Conservation (phyloP, 2,888 invertebrate genomes). For the Eupithecia vulgata region DNA sequence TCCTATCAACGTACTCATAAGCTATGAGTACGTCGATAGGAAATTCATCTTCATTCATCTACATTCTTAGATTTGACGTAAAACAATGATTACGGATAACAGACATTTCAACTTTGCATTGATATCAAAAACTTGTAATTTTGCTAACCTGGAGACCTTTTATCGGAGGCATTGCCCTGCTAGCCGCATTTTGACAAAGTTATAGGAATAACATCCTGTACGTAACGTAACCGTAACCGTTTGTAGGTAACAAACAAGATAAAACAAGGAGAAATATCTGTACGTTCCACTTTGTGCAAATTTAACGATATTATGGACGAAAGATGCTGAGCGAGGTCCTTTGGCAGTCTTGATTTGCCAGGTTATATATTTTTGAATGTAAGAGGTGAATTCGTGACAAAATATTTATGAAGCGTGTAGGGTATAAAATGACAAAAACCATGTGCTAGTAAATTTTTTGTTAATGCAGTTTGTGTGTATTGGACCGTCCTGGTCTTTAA, state of each 20-base stretch:
- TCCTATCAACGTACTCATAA: too few relatives aligned
- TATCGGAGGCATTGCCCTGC: constrained; percentile 15
- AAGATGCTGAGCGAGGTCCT: background rate
- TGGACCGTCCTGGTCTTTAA: background rate
- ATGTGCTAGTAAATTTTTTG: background rate
- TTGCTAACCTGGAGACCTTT: constrained; percentile 14
- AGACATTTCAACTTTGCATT: background rate
- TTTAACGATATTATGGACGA: constrained; percentile 15
- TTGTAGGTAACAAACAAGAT: constrained; percentile 4
- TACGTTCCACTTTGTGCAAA: constrained; percentile 10
- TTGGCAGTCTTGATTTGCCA: background rate
- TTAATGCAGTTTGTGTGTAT: background rate
- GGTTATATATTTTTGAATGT: background rate
- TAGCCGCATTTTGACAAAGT: constrained; percentile 22
- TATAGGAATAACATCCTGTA: constrained; percentile 21
- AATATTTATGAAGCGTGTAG: background rate
- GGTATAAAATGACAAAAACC: background rate
- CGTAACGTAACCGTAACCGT: too few relatives aligned
- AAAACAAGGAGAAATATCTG: constrained; percentile 10
- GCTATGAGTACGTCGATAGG: too few relatives aligned
- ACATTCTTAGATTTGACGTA: background rate
- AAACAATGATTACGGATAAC: background rate
- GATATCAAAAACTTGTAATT: constrained; percentile 3
- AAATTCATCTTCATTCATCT: too few relatives aligned
- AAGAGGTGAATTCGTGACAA: background rate